These are phyloP conservation scores for Orthonevra nobilis DNA, from an alignment of 2,888 invertebrate species.

Conservation along the genomic window DNA sequence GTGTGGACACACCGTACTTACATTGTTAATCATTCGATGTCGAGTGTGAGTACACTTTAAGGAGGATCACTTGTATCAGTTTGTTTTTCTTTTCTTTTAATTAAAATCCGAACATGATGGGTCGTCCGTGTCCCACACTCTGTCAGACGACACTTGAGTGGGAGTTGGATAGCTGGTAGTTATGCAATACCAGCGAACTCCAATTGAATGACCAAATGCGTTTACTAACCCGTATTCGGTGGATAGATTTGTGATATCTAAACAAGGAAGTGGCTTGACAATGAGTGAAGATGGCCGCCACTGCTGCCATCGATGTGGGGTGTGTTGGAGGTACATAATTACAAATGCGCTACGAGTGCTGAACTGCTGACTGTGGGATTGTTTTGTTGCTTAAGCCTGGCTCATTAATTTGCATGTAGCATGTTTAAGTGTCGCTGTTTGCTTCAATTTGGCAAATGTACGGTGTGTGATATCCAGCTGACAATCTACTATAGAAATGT, in stretches of 20 bases:
- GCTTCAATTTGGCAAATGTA: slow-evolving; percentile 19
- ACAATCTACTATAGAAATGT: no score
- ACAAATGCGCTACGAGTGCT: slow-evolving; percentile 51
- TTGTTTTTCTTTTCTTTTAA: slow-evolving; percentile 14
- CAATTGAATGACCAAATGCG: slow-evolving; percentile 51
- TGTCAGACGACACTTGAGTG: slow-evolving; percentile 25
- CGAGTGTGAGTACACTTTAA: no score
- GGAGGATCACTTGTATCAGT: no score
- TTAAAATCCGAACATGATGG: slow-evolving; percentile 39
- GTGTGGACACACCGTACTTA: slow-evolving; percentile 38
- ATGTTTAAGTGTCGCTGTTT: slow-evolving; percentile 2
- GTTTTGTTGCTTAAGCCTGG: slow-evolving; percentile 5
- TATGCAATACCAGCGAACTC: slow-evolving; percentile 62
- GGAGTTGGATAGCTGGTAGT: slow-evolving; percentile 9
- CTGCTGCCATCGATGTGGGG: neutral
- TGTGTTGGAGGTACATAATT: slow-evolving; percentile 45
- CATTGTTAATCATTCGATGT: slow-evolving; percentile 59
- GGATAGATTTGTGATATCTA: slow-evolving; percentile 54
- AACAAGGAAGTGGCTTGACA: slow-evolving; percentile 61
- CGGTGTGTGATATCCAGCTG: no score
- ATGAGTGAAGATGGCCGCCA: slow-evolving; percentile 45
- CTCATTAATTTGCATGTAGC: slow-evolving; percentile 30
- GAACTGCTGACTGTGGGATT: slow-evolving; percentile 2
- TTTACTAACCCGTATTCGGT: slow-evolving; percentile 59
- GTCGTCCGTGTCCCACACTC: slow-evolving; percentile 45